These are phyloP conservation scores for Pelecanoides urinatrix DNA, from an alignment of 2,113 vertebrate species.

Conservation along the genomic window DNA sequence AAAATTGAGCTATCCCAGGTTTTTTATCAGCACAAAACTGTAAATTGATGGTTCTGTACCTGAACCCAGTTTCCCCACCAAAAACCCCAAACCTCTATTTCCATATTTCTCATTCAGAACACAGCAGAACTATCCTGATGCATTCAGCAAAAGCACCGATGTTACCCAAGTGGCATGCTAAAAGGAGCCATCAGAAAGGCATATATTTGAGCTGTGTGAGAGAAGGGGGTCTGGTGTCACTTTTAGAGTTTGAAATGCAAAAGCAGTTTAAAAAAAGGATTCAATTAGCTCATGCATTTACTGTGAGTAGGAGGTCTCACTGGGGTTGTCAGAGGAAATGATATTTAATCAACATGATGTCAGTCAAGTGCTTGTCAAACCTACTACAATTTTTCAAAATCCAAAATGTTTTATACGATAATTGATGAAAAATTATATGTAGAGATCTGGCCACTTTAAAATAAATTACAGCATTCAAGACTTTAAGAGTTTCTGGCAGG, in stretches of 20 bases:
- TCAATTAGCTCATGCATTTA: slow-evolving; percentile 34
- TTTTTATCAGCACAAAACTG: not conserved
- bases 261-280: slow-evolving; percentile 15
- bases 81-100: not conserved
- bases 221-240: not conserved
- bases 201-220: not conserved
- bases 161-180: not conserved
- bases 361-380: slow-evolving; percentile 39
- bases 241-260: slow-evolving; percentile 24
- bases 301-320: slow-evolving; percentile 13
- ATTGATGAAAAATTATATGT: not conserved
- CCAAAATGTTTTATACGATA: not conserved
- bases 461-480: not conserved
- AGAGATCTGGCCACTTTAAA: not conserved
- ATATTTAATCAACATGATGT: slow-evolving; percentile 42
- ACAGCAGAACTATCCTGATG: not conserved
- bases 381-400: slow-evolving; percentile 15
- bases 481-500: not conserved
- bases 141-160: not conserved
- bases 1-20: not conserved
- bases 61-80: not conserved
- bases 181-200: not conserved
- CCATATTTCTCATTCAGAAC: not conserved
- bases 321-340: slow-evolving; percentile 47
- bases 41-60: not conserved